A percentile compares a stretch with the other conserved stretches of the same genome.
phyloP scores from a whole-genome alignment of 2,113 vertebrate genomes.

The Murina feae region DNA sequence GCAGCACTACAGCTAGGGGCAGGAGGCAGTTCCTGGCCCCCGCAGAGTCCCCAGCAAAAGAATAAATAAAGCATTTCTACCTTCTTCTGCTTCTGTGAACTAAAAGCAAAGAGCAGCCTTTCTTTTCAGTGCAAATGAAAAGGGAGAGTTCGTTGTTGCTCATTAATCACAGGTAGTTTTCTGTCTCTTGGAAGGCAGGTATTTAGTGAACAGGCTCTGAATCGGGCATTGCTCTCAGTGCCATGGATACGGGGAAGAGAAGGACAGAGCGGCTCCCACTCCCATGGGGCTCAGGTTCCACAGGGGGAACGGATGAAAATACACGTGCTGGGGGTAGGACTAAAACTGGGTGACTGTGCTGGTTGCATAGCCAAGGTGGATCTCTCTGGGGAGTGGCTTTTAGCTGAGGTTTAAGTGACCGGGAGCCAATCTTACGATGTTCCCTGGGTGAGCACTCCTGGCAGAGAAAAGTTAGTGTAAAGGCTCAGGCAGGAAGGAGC shows the following conservation, averaged over 20 bases:
- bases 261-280: not conserved
- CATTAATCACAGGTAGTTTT: not conserved
- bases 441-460: not conserved
- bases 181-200: not conserved
- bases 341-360: not conserved
- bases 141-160: not conserved
- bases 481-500: not conserved
- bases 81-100: not conserved
- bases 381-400: not conserved
- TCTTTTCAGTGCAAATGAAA: not conserved
- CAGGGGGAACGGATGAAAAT: not conserved
- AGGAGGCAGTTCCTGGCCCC: not conserved
- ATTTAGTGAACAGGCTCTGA: not conserved
- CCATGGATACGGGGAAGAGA: not conserved
- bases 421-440: not conserved
- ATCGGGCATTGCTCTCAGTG: not conserved
- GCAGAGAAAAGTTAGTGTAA: not conserved
- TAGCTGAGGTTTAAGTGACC: not conserved
- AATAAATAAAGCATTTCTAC: not conserved
- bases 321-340: accelerated
- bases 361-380: not conserved
- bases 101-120: not conserved
- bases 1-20: too few relatives aligned
- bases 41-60: not conserved
- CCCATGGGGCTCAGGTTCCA: not conserved